These are phyloP conservation scores for Scartelaos histophorus DNA, from an alignment of 2,113 vertebrate genomes.

Conservation along the genomic window DNA sequence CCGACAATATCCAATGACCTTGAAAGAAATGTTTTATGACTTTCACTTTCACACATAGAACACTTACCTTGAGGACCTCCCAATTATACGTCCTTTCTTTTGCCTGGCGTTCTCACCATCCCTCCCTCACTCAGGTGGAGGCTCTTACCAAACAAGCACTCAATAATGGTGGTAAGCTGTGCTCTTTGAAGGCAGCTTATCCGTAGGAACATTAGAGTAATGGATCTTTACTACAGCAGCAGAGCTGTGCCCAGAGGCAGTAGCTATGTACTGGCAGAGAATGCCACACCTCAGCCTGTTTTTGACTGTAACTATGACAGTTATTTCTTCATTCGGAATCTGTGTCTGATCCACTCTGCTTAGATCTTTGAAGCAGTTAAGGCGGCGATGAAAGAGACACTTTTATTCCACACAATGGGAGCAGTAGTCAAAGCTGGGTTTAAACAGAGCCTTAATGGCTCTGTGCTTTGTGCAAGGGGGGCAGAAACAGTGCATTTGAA, in stretches of 20 bases:
- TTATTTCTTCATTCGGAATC: slow-evolving; percentile 66
- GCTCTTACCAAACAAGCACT: slow-evolving; percentile 55
- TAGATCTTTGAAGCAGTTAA: slow-evolving; percentile 70
- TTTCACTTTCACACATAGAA: slow-evolving; percentile 12
- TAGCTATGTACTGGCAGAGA: slow-evolving; percentile 34
- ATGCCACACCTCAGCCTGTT: slow-evolving; percentile 62
- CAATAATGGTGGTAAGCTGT: slow-evolving; percentile 53
- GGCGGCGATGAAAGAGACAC: slow-evolving; percentile 68
- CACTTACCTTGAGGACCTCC: slow-evolving; percentile 31
- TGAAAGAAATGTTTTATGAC: slow-evolving; percentile 29
- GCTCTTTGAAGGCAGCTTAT: slow-evolving; percentile 62
- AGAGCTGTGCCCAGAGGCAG: slow-evolving; percentile 51
- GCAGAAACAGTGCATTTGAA: slow-evolving; percentile 18
- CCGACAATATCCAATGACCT: slow-evolving; percentile 8
- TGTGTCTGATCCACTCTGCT: slow-evolving; percentile 68
- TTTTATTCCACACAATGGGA: slow-evolving; percentile 67
- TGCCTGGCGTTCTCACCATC: slow-evolving; percentile 29
- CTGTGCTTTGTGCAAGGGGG: slow-evolving; percentile 40
- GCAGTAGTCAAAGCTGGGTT: slow-evolving; percentile 65
- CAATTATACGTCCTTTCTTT: slow-evolving; percentile 26
- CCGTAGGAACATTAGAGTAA: slow-evolving; percentile 59
- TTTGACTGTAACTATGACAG: slow-evolving; percentile 65
- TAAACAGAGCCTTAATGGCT: slow-evolving; percentile 62
- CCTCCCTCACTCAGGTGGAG: slow-evolving; percentile 56
- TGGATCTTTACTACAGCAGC: slow-evolving; percentile 56